A percentile compares a stretch with the other conserved stretches of the same genome.
Conservation (phyloP, 2,797 vertebrate genomes). For the Chelmon rostratus region DNA sequence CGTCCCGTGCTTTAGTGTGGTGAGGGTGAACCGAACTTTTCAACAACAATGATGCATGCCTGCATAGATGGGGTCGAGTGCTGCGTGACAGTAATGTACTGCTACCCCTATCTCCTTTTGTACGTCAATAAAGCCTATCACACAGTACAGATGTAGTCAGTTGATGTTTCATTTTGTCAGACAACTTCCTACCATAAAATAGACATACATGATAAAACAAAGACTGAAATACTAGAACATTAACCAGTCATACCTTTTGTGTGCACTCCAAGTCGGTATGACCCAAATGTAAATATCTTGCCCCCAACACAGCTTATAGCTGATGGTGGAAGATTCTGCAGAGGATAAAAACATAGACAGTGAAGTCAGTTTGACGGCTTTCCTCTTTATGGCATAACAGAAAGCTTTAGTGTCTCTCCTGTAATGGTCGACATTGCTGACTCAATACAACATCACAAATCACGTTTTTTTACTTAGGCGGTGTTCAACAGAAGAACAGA, state of each 20-base stretch:
- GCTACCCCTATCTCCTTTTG: background rate
- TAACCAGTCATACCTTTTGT: slow-evolving; percentile 91
- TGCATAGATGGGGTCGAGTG: slow-evolving; percentile 12
- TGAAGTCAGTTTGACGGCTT: background rate
- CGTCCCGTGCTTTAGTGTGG: slow-evolving; percentile 38
- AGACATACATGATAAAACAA: background rate
- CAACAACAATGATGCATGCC: slow-evolving; percentile 41
- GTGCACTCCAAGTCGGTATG: slow-evolving; percentile 96
- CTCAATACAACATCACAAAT: background rate
- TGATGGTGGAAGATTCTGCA: slow-evolving; percentile 93
- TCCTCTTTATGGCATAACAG: background rate
- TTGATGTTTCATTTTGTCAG: background rate
- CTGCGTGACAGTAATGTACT: background rate
- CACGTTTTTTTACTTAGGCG: background rate
- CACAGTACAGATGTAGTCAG: background rate
- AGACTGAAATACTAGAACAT: background rate
- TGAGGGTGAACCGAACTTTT: slow-evolving; percentile 41
- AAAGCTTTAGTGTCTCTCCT: background rate
- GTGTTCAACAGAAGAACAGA: background rate
- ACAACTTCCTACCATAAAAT: background rate
- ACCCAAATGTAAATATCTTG: slow-evolving; percentile 99
- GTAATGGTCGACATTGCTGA: background rate
- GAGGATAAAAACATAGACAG: slow-evolving; percentile 15
- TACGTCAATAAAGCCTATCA: background rate
- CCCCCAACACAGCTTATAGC: slow-evolving; percentile 90